Percentiles rank a stretch among this genome's conserved stretches.
These are phyloP conservation scores for Hipparchia semele DNA, from an alignment of 2,888 invertebrate genomes.

Conservation along the genomic window DNA sequence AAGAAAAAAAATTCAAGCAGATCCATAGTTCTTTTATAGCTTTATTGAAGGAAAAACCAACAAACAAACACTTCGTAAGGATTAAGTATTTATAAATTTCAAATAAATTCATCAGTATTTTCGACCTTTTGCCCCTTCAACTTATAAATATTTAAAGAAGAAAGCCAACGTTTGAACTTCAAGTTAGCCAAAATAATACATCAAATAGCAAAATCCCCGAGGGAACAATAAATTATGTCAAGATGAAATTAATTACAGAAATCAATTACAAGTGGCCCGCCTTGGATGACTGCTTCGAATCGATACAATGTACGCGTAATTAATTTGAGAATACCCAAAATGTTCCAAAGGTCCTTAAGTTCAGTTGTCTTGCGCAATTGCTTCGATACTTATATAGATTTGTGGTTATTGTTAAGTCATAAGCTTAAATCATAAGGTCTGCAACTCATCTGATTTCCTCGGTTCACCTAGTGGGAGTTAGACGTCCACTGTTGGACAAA, in stretches of 20 bases:
- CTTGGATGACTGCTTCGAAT: conserved; percentile 22
- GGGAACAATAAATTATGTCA: conserved; percentile 33
- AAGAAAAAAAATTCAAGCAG: no score
- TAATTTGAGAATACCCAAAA: conserved; percentile 40
- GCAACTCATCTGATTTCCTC: neutral
- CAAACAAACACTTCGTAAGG: no score
- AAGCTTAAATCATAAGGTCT: no score
- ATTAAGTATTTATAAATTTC: no score
- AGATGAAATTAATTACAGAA: conserved; percentile 39
- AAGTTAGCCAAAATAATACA: neutral
- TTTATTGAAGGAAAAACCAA: no score
- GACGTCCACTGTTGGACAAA: no score
- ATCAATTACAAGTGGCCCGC: conserved; percentile 31
- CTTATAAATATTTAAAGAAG: no score
- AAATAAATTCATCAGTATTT: no score
- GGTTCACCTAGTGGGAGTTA: no score
- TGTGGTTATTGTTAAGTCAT: conserved; percentile 28
- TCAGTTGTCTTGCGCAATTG: conserved; percentile 41
- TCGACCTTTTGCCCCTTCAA: no score
- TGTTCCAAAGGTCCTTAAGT: conserved; percentile 39
- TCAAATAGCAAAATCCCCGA: conserved; percentile 15
- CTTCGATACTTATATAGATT: conserved; percentile 39
- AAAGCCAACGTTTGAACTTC: neutral
- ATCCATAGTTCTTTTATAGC: no score
- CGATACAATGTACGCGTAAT: conserved; percentile 35